Evolutionary conservation across 2,113 vertebrate species (phyloP).

Genomic region (Anser cygnoides): DNA sequence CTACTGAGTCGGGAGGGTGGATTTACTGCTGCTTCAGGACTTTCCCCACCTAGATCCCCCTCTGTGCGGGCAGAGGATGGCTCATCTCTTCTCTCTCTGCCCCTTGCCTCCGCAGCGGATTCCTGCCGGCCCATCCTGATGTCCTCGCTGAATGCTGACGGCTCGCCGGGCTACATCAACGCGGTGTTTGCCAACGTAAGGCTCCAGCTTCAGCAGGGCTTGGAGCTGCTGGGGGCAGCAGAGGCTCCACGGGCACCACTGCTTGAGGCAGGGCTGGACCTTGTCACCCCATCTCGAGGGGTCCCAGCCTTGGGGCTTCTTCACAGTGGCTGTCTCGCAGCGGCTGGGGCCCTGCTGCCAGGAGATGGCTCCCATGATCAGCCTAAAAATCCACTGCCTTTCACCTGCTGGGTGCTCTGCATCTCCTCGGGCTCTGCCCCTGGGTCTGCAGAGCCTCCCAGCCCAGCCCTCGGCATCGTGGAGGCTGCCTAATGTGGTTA

Average conservation of each 20-base stretch:
- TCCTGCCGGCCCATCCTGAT: constrained; percentile 59
- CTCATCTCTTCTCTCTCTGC: not conserved
- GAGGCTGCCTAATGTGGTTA: not conserved
- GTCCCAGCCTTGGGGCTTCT: too few species aligned
- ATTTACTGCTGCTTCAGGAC: not conserved
- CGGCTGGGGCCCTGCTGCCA: not conserved
- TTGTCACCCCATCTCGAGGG: too few species aligned
- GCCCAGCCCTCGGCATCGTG: not conserved
- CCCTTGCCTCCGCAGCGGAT: constrained; percentile 21
- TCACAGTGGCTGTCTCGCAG: accelerated
- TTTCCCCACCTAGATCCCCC: not conserved
- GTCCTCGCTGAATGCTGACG: constrained; percentile 14
- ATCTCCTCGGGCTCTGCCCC: not conserved
- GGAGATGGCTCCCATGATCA: constrained; percentile 5
- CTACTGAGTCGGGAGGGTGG: not conserved
- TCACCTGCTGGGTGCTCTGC: not conserved
- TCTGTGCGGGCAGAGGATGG: too few species aligned
- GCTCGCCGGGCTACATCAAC: constrained; percentile 64
- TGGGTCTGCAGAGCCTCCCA: not conserved
- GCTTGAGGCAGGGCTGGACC: too few species aligned
- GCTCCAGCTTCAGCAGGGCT: accelerated
- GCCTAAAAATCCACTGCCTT: not conserved
- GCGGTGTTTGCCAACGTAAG: constrained; percentile 62
- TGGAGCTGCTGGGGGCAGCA: not conserved
- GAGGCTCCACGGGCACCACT: accelerated